These are phyloP conservation scores for Drosophila novamexicana DNA, from an alignment of 1,140 invertebrate species.

Conservation along the genomic window DNA sequence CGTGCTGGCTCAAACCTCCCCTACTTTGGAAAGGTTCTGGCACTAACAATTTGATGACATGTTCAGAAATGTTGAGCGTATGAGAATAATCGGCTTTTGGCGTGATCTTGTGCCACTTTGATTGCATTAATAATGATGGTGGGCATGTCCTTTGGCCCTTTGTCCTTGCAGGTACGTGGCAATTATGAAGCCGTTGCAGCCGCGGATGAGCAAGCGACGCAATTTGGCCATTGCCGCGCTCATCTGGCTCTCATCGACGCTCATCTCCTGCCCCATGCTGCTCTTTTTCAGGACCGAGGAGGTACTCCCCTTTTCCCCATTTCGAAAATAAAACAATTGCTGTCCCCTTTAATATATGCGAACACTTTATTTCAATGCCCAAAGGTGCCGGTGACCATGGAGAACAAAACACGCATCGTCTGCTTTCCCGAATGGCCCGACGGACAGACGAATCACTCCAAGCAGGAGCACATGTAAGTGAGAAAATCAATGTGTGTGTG, in stretches of 20 bases:
- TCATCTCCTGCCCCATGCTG: slow-evolving; percentile 93
- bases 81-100: slow-evolving; percentile 44
- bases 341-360: not conserved
- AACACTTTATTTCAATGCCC: slow-evolving; percentile 4
- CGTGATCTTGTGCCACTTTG: slow-evolving; percentile 7
- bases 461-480: slow-evolving; percentile 92
- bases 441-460: slow-evolving; percentile 88
- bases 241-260: slow-evolving; percentile 91
- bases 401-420: slow-evolving; percentile 86
- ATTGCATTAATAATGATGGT: slow-evolving; percentile 9
- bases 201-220: slow-evolving; percentile 91
- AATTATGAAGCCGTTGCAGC: slow-evolving; percentile 95
- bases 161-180: slow-evolving; percentile 91
- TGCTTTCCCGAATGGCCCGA: slow-evolving; percentile 94
- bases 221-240: slow-evolving; percentile 92
- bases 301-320: slow-evolving; percentile 33
- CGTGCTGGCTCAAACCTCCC: too few relatives aligned
- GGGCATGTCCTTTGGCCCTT: slow-evolving; percentile 20
- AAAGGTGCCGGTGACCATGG: slow-evolving; percentile 84
- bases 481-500: slow-evolving; percentile 6
- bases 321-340: not conserved
- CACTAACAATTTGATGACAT: not conserved
- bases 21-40: too few relatives aligned
- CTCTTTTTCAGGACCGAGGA: slow-evolving; percentile 91
- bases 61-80: not conserved